These are phyloP conservation scores for Eustalomyia histrio DNA, from an alignment of 2,888 invertebrate genomes.

Conservation along the genomic window DNA sequence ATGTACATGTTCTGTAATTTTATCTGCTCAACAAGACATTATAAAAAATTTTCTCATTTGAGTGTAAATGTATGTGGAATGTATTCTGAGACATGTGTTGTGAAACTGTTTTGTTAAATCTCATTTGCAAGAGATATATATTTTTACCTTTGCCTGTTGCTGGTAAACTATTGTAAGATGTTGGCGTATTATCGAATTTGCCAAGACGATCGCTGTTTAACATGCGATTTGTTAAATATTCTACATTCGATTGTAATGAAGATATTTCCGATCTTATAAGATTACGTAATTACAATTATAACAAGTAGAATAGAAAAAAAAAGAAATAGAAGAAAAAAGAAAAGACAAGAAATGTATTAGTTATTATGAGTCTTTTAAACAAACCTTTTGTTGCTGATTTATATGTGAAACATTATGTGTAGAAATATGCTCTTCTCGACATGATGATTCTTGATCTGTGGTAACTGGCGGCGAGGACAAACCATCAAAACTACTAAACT, in stretches of 20 bases:
- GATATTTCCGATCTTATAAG: slow-evolving; percentile 78
- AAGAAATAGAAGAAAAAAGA: slow-evolving; percentile 45
- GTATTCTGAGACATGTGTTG: too few species aligned
- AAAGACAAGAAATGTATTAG: slow-evolving; percentile 49
- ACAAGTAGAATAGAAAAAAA: slow-evolving; percentile 15
- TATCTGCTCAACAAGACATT: too few species aligned
- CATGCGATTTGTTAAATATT: slow-evolving; percentile 79
- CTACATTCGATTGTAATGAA: slow-evolving; percentile 79
- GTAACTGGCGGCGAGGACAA: neutral
- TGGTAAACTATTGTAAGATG: slow-evolving; percentile 76
- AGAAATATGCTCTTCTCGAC: slow-evolving; percentile 72
- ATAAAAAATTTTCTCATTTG: too few species aligned
- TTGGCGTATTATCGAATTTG: slow-evolving; percentile 76
- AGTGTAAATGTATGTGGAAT: too few species aligned
- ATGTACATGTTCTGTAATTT: too few species aligned
- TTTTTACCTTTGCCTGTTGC: slow-evolving; percentile 75
- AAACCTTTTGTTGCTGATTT: slow-evolving; percentile 55
- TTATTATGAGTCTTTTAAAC: slow-evolving; percentile 44
- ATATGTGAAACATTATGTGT: slow-evolving; percentile 51
- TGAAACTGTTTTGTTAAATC: too few species aligned
- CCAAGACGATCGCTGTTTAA: slow-evolving; percentile 78
- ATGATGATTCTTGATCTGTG: slow-evolving; percentile 65
- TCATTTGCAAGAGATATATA: neutral
- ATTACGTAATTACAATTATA: neutral
- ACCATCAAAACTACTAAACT: slow-evolving; percentile 37